Evolutionary conservation across 2,888 invertebrate genomes (phyloP).

Genomic region (Hyalella azteca): DNA sequence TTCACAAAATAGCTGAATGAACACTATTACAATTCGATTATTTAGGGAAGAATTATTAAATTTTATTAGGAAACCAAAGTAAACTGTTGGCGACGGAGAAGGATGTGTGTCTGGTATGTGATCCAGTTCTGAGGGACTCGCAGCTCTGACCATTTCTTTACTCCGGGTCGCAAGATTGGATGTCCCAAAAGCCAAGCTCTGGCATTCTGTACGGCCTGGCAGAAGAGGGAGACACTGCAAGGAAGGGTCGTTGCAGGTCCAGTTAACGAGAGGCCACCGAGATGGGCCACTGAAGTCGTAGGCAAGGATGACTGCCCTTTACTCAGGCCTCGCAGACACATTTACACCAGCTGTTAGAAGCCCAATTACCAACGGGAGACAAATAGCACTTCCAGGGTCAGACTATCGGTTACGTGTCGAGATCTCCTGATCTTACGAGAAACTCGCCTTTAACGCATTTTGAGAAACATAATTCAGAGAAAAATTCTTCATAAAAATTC

Average conservation of each 20-base stretch:
- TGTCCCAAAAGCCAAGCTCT: conserved; percentile 36
- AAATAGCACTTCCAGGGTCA: conserved; percentile 32
- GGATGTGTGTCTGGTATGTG: not conserved
- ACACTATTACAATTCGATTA: too few species aligned
- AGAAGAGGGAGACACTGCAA: not conserved
- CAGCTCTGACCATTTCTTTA: not conserved
- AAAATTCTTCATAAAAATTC: too few species aligned
- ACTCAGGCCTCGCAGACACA: conserved; percentile 30
- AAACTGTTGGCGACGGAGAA: too few species aligned
- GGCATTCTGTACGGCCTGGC: conserved; percentile 32
- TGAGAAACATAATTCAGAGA: too few species aligned
- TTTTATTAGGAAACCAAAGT: too few species aligned
- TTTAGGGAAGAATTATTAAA: too few species aligned
- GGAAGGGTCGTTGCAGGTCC: conserved; percentile 36
- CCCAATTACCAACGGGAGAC: conserved; percentile 36
- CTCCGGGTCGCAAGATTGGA: conserved; percentile 29
- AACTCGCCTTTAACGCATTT: too few species aligned
- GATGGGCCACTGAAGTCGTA: conserved; percentile 37
- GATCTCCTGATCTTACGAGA: not conserved
- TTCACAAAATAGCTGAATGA: too few species aligned
- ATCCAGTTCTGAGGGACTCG: not conserved
- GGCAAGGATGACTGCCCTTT: conserved; percentile 35
- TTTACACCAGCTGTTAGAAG: conserved; percentile 36
- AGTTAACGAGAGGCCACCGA: conserved; percentile 33
- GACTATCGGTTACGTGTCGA: conserved; percentile 26